These are phyloP conservation scores for Eustalomyia histrio DNA, from an alignment of 2,888 invertebrate genomes.

Conservation along the genomic window DNA sequence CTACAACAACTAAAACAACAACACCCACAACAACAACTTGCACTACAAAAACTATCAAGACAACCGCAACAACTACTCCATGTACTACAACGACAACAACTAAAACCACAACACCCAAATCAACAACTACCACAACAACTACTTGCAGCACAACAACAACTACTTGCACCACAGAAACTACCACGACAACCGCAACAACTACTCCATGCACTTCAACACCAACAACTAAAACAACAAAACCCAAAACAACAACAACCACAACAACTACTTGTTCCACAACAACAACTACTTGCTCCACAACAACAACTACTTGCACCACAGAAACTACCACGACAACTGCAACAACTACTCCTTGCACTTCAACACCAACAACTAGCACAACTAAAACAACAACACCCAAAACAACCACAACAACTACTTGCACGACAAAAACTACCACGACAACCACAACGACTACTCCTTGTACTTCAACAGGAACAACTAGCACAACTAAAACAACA, in stretches of 20 bases:
- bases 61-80: conserved; percentile 36
- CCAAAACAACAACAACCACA: conserved; percentile 2
- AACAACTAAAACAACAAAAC: conserved; percentile 19
- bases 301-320: conserved; percentile 4
- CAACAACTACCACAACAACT: background rate
- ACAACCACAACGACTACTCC: conserved; percentile 32
- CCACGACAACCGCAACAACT: conserved; percentile 35
- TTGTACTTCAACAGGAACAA: background rate
- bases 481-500: conserved; percentile 2
- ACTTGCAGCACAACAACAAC: conserved; percentile 2
- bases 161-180: conserved; percentile 45
- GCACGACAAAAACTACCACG: conserved; percentile 20
- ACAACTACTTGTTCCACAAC: conserved; percentile 9
- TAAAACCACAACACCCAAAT: conserved; percentile 18
- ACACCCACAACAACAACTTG: conserved; percentile 22
- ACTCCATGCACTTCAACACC: background rate
- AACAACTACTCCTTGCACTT: background rate
- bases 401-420: conserved; percentile 21
- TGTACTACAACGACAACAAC: conserved; percentile 33
- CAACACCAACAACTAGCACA: conserved; percentile 4
- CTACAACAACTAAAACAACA: conserved; percentile 10
- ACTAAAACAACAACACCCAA: conserved; percentile 20
- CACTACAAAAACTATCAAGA: background rate
- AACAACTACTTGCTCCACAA: background rate
- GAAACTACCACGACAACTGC: conserved; percentile 24